Percentiles rank a stretch among this genome's conserved stretches.
These are phyloP conservation scores for Pantherophis guttatus DNA, from an alignment of 2,113 vertebrate species.

Conservation along the genomic window DNA sequence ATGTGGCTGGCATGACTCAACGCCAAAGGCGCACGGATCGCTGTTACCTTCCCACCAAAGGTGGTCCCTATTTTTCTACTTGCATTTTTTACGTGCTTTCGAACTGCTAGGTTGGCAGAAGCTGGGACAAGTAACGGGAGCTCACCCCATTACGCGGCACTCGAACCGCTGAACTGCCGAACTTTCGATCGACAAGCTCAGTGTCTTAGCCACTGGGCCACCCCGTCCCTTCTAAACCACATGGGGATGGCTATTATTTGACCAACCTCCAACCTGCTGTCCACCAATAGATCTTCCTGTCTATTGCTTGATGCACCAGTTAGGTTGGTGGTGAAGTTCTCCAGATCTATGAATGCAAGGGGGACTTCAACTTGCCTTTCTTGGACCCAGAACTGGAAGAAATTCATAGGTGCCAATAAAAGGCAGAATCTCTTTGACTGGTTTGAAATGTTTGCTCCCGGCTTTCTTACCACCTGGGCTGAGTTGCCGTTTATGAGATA, in stretches of 20 bases:
- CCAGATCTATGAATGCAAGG: background rate
- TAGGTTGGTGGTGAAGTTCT: background rate
- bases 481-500: background rate
- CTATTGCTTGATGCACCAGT: background rate
- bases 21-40: too few species aligned
- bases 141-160: too few species aligned
- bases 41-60: too few species aligned
- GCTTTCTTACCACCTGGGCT: background rate
- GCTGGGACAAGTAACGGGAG: too few species aligned
- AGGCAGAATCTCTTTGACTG: background rate
- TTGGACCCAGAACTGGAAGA: background rate
- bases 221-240: background rate
- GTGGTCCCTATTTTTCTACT: too few species aligned
- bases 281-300: background rate
- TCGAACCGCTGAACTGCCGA: too few species aligned
- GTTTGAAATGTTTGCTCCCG: background rate
- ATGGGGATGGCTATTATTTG: background rate
- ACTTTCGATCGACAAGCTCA: too few species aligned
- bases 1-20: too few species aligned
- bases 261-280: background rate
- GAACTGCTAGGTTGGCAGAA: too few species aligned
- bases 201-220: too few species aligned
- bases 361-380: background rate
- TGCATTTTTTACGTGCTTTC: too few species aligned
- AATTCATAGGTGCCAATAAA: background rate